Conservation (phyloP, 2,113 vertebrate species). For the Holacanthus passer region DNA sequence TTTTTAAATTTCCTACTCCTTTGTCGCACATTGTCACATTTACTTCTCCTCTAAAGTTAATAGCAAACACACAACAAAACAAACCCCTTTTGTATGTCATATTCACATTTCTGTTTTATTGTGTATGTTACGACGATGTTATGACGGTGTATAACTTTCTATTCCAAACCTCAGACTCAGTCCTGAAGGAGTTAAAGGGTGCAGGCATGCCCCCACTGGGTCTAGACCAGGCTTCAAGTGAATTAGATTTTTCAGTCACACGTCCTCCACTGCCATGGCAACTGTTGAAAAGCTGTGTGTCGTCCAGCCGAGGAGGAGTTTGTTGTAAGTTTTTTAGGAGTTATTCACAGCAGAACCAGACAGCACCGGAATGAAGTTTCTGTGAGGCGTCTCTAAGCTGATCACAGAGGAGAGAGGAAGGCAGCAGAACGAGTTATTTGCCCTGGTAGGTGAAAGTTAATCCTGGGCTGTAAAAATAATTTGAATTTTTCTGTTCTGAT, state of each 20-base stretch:
- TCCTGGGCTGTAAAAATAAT: background rate
- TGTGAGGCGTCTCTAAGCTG: slow-evolving; percentile 29
- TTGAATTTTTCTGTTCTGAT: background rate
- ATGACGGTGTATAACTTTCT: too few species aligned
- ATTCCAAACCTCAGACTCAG: slow-evolving; percentile 20
- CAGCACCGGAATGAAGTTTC: slow-evolving; percentile 61
- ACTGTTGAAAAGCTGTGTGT: slow-evolving; percentile 66
- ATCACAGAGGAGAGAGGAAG: background rate
- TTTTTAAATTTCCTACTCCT: too few species aligned
- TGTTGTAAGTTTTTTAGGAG: slow-evolving; percentile 63
- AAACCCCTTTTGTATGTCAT: too few species aligned
- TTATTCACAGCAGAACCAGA: slow-evolving; percentile 74
- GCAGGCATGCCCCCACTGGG: background rate
- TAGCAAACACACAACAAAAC: too few species aligned
- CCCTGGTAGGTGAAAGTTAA: slow-evolving; percentile 38
- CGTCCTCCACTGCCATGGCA: slow-evolving; percentile 69
- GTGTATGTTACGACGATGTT: too few species aligned
- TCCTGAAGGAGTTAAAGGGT: slow-evolving; percentile 58
- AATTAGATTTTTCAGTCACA: slow-evolving; percentile 62
- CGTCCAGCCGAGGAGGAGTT: slow-evolving; percentile 55
- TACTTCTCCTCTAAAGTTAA: too few species aligned
- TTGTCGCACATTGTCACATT: too few species aligned
- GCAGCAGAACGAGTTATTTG: background rate
- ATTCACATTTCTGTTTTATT: too few species aligned
- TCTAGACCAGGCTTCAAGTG: slow-evolving; percentile 18